Evolutionary conservation across 2,797 vertebrate species (phyloP), one percentile per base, ranked within the genome.

Genomic region (Lagodon rhomboides): DNA sequence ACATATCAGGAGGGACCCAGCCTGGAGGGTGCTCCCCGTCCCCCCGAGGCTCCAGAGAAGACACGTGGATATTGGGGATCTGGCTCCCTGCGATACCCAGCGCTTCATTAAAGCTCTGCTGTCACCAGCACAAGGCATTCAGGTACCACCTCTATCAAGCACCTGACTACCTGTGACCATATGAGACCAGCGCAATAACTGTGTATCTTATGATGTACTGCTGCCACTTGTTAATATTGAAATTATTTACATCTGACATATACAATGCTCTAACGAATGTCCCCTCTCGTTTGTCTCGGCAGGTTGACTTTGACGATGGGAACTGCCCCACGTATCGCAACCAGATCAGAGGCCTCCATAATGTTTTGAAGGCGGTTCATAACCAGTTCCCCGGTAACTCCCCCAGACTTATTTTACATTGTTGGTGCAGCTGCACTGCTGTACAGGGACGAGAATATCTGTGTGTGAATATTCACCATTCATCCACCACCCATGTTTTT

Each of bases 261-360:
- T 10, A 10, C 34, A 38, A 4, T 38, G 4, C 34, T 38, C 34
- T 38, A 2, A 38, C 34, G 8, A 38, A 41, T 7, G 8, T 46
- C 34, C 23, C 59, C 12, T 72, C 17, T 74, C 58, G 55, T 79
- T 63, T 63, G 44, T 70, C 75, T 38, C 8, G 18, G 1, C 84
- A 96, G 95, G 91, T 96, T 62, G 96, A 97, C 90, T 97, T 96
- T 80, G 96, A 96, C 76, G 95, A 96, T 85, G 95, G 95, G 12
- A 97, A 96, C 85, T 96, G 95, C 50, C 96, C 95, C 0, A 96
- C 94, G 0, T 96, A 91, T 83, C 77, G 73, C 87, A 96, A 96
- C 89, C 96, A 96, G 87, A 94, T 96, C 59, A 96, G 92, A 88
- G 95, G 95, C 58, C 93, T 96, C 77, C 89, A 93, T 80, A 96